Base-by-base conservation (phyloP, 2,113 vertebrate genomes). In the Mesocricetus auratus region DNA sequence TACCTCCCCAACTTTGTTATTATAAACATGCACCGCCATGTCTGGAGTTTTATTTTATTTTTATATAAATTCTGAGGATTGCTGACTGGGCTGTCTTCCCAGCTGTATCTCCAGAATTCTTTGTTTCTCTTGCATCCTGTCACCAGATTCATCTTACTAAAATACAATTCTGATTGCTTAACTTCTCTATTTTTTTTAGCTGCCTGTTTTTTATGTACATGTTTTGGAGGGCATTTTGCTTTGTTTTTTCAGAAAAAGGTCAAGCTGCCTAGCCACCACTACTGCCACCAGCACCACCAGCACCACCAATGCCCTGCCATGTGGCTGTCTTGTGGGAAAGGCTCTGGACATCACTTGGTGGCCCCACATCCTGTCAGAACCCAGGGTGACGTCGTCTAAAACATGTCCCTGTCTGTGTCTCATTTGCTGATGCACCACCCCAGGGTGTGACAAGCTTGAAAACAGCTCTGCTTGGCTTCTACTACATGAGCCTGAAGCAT, bases 401-500 rank as follows among this genome's bases (percentile, higher is more conserved):
- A 36, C 1, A 24, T 66, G 81, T 22, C 31, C 22, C 1, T 26
- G 86, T 74, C 82, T 86, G 78, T 15, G 29, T 95, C 50, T 78
- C 69, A 10, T 73, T 64, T 36, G 56, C 83, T 83, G 8, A 73
- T 96, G 78, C 87, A 21, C 91, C 89, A 75, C 42, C 56, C 71
- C 64, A 89, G 89, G 96, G 94, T 93, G 94, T 62, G 92, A 66
- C 88, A 53, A 45, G 13, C 58, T 33, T 31, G 74, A 50, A 96
- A 86, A 86, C 8, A 29, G 66, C 50, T 94, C 74, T 83, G 19
- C 50, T 88, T 88, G 62, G 74, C 74, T n/a, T 96, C 71, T 64
- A 62, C 73, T 60, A 53, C 86, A 50, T 0, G 47, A 75, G 81
- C 24, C 60, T 56, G 66, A 79, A 77, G 66, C 42, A 42, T 42